Base-by-base conservation (phyloP, 2,888 invertebrate genomes). In the Steinernema scapterisci region DNA sequence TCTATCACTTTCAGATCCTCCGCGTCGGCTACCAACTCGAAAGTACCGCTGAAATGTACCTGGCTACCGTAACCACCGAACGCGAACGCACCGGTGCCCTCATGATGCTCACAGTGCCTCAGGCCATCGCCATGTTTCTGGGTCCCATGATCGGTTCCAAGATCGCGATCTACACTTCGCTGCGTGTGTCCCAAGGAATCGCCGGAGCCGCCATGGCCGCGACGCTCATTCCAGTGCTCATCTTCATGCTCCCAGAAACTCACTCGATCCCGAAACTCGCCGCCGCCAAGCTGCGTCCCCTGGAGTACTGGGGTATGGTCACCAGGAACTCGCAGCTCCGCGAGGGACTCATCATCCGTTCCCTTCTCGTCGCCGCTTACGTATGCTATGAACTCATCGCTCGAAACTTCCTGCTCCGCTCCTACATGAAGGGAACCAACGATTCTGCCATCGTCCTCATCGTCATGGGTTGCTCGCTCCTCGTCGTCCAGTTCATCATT, bases 361-460 rank as follows among this genome's bases (percentile, higher is more conserved):
- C 78, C n/a, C 77, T 87, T 31, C 78, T 87, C 45, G 83, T 87
- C 45, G 80, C 83, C 23, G 82, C 87, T 63, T 84, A 85, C 79
- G 86, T 87, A 13, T 85, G 86, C 78, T 87, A 85, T 77, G 87
- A 87, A 75, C 82, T 87, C 81, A 85, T 87, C 76, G 83, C 85
- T 0, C 81, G 87, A 27, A 87, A 87, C 81, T 87, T 86, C 80
- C 78, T 87, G 52, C 82, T 87, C 73, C 83, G 86, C 45, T 78
- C 84, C 71, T 85, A 81, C 79, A 85, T 86, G 86, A 79, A 82
- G 75, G 83, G 82, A 75, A 82, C 87, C 70, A 83, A 81, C 71
- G 87, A 87, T 76, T 82, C 82, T 44, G 85, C 85, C 45, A 82
- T 84, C 74, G 85, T 87, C 9, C 79, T 87, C 27, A 81, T 86